Conservation (phyloP, 2,113 vertebrate species). For the Lasiurus borealis region DNA sequence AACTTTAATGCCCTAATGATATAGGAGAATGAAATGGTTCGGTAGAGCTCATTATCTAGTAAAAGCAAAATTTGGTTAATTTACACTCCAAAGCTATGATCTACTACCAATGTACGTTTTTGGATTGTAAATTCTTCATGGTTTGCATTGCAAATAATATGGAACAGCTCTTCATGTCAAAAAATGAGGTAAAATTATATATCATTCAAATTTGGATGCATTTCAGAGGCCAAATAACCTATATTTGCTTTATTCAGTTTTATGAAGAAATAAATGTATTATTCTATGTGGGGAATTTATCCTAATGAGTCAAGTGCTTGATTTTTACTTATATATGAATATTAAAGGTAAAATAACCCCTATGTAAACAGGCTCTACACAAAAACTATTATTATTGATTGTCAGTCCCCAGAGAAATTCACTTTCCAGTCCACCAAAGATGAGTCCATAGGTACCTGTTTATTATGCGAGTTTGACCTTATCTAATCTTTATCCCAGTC, state of each 20-base stretch:
- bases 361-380: not conserved
- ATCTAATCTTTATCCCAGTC: not conserved
- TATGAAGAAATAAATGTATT: not conserved
- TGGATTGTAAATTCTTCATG: not conserved
- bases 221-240: not conserved
- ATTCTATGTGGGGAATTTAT: not conserved
- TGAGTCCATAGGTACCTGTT: not conserved
- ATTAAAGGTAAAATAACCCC: not conserved
- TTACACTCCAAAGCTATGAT: not conserved
- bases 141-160: not conserved
- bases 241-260: not conserved
- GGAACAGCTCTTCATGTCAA: not conserved
- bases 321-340: not conserved
- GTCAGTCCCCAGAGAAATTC: not conserved
- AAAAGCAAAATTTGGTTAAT: not conserved
- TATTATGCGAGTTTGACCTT: not conserved
- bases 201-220: not conserved
- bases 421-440: not conserved
- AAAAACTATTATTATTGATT: not conserved
- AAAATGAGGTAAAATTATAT: not conserved
- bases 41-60: not conserved
- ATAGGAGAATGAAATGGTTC: not conserved
- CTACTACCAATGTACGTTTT: not conserved
- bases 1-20: not conserved
- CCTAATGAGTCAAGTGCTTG: not conserved